These are phyloP conservation scores for Furnarius figulus DNA, from an alignment of 2,113 vertebrate species.

Conservation along the genomic window DNA sequence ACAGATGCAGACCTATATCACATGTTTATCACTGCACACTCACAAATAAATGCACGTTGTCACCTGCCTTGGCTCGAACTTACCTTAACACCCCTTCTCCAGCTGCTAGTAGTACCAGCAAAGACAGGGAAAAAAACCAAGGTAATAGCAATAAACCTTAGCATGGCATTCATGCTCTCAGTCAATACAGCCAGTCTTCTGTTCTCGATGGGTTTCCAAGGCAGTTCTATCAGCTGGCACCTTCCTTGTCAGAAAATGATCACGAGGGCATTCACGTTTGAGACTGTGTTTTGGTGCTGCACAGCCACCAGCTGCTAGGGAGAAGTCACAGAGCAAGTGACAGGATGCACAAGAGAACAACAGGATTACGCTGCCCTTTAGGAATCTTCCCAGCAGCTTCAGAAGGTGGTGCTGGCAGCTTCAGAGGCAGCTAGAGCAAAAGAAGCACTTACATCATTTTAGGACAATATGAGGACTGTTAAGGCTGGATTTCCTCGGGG, in stretches of 20 bases:
- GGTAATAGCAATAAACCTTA: not conserved
- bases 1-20: not conserved
- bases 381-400: not conserved
- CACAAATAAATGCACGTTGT: not conserved
- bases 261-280: not conserved
- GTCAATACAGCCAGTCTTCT: not conserved
- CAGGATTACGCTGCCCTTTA: not conserved
- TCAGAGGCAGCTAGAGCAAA: not conserved
- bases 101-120: not conserved
- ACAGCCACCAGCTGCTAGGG: not conserved
- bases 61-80: not conserved
- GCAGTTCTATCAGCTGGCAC: not conserved
- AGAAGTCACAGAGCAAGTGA: not conserved
- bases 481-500: not conserved
- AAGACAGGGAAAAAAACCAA: accelerated
- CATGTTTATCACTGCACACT: not conserved
- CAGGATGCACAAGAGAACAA: not conserved
- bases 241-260: not conserved
- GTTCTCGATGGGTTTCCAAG: not conserved
- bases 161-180: not conserved
- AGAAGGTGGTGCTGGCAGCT: not conserved
- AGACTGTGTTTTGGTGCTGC: not conserved
- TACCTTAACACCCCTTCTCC: not conserved
- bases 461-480: not conserved
- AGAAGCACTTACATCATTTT: not conserved